Evolutionary conservation across 1,140 invertebrate genomes (phyloP).

Genomic region (Portunus trituberculatus): DNA sequence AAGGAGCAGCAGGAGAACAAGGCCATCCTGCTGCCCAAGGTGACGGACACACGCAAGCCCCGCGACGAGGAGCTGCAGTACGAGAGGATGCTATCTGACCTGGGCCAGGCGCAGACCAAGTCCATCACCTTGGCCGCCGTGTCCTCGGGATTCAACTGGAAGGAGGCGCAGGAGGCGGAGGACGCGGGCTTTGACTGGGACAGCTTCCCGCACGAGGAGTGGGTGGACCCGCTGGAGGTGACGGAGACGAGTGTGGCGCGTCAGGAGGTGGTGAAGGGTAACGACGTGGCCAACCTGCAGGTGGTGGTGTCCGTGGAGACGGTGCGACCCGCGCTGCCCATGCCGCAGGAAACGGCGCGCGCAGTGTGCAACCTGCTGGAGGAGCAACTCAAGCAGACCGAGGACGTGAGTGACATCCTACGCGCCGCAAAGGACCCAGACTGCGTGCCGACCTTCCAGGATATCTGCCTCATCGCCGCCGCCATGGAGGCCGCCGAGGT

Average conservation of each 20-base stretch:
- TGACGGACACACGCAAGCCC: conserved; percentile 59
- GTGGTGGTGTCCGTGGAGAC: conserved; percentile 74
- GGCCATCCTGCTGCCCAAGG: conserved; percentile 72
- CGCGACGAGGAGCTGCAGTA: conserved; percentile 74
- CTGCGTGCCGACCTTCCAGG: conserved; percentile 70
- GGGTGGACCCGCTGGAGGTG: conserved; percentile 74
- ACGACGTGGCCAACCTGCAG: conserved; percentile 66
- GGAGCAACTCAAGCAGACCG: conserved; percentile 69
- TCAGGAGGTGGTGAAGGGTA: conserved; percentile 55
- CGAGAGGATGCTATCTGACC: conserved; percentile 74
- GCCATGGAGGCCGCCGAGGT: conserved; percentile 75
- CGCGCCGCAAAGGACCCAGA: conserved; percentile 44
- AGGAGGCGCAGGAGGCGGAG: conserved; percentile 68
- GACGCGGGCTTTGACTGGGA: conserved; percentile 76
- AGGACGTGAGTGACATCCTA: conserved; percentile 70
- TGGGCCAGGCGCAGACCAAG: conserved; percentile 64
- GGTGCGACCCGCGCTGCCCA: conserved; percentile 65
- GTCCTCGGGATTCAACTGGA: conserved; percentile 69
- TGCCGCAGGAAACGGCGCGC: conserved; percentile 63
- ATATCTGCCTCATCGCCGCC: conserved; percentile 66
- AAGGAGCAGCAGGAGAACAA: conserved; percentile 71
- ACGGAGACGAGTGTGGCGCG: background rate
- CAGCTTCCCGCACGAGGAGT: conserved; percentile 73
- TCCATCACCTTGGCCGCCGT: conserved; percentile 60
- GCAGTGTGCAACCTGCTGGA: conserved; percentile 58